Base-by-base conservation (phyloP, 2,797 vertebrate genomes). In the Parauchenoglanis ngamensis region DNA sequence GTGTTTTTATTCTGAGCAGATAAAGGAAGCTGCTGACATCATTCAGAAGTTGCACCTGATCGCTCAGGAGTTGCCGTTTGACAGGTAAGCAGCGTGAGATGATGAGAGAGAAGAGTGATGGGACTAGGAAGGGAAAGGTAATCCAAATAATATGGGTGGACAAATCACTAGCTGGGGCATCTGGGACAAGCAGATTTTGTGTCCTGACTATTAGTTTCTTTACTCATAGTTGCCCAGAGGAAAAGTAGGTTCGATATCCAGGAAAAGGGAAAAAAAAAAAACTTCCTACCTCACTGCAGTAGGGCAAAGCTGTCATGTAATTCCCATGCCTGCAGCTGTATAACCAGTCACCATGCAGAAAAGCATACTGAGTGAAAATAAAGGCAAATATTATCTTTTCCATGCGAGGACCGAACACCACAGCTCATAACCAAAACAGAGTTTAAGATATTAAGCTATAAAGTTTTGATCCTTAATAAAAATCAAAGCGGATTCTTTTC, bases 1-100 rank as follows among this genome's bases (percentile, higher is more conserved):
- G 28, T 84, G 76, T 73, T 56, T 56, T 57, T 76, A 85, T 85
- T 81, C 57, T 78, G 75, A 87, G 92, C 94, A 99, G 98, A 99
- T 99, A 95, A 98, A 99, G 94, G 98, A 99, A 90, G 98, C 98
- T 92, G 98, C 98, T 93, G 98, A 99, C 95, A 99, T 99, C 92
- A 99, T 99, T 96, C 98, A 99, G 95, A 99, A 99, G 93, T 95
- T 99, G 90, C 98, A 99, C 94, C 96, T 99, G 94, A 99, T 99
- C 91, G 98, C 98, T 87, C 98, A 99, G 93, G 98, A 99, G 92
- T 96, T 99, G 94, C 98, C 98, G 83, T 99, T 99, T 93, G 98
- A 99, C 95, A 98, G 98, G 98, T 97, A 96, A 97, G 94, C 92
- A 89, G 90, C 88, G 83, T 89, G 84, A 49, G 59, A 44, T n/a